These are phyloP conservation scores for Verasper variegatus DNA, from an alignment of 2,113 vertebrate genomes.

Conservation along the genomic window DNA sequence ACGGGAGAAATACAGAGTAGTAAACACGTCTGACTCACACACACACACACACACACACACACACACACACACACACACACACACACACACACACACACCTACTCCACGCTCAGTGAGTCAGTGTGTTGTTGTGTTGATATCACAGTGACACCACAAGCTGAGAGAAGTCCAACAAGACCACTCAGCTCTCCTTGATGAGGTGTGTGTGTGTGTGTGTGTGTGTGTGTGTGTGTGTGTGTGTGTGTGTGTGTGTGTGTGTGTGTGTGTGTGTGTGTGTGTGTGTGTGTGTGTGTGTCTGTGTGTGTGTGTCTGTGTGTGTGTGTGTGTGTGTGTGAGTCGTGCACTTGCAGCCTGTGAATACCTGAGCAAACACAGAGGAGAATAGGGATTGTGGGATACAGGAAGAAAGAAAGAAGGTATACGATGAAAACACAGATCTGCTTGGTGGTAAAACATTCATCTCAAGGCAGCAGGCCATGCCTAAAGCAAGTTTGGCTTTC, in stretches of 20 bases:
- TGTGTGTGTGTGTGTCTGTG: no score
- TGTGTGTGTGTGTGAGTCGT: neutral
- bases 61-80: neutral
- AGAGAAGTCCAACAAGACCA: no score
- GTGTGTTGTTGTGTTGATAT: no score
- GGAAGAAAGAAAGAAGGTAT: neutral
- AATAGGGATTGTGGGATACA: neutral
- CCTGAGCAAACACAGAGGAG: neutral
- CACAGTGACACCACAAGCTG: no score
- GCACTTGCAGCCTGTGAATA: constrained; percentile 5
- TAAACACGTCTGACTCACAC: neutral
- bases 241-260: no score
- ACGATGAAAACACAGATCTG: constrained; percentile 15
- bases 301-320: no score
- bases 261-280: no score
- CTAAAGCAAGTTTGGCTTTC: constrained; percentile 44
- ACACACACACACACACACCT: neutral
- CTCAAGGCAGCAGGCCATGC: constrained; percentile 42
- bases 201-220: neutral
- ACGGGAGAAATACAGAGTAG: neutral
- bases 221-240: no score
- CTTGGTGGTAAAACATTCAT: constrained; percentile 42
- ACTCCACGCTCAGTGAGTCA: neutral
- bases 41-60: neutral
- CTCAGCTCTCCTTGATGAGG: no score